Evolutionary conservation across 1,140 invertebrate genomes (phyloP).

Genomic region (Lasioglossum albipes): DNA sequence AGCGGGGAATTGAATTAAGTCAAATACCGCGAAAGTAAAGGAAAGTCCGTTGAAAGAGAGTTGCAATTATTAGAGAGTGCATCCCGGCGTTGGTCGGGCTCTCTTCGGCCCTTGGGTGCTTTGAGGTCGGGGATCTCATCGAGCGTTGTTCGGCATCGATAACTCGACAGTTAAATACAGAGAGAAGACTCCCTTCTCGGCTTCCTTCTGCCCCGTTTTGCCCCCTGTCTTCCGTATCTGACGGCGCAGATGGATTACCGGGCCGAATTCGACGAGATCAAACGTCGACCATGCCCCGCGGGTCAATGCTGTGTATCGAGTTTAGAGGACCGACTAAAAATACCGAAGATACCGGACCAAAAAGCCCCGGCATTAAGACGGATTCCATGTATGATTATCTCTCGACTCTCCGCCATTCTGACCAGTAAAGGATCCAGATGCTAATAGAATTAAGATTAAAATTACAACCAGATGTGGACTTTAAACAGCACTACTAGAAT

Average conservation of each 20-base stretch:
- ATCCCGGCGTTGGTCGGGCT: conserved; percentile 18
- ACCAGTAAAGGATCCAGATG: no score
- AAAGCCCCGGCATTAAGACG: conserved; percentile 15
- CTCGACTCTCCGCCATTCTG: not conserved
- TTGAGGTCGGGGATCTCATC: conserved; percentile 42
- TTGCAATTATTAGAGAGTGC: conserved; percentile 51
- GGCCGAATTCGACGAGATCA: conserved; percentile 45
- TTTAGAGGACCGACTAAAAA: conserved; percentile 9
- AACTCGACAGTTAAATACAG: conserved; percentile 51
- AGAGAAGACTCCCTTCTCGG: conserved; percentile 34
- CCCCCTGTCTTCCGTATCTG: conserved; percentile 28
- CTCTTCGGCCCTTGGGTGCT: conserved; percentile 16
- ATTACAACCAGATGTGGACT: no score
- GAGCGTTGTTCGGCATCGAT: conserved; percentile 46
- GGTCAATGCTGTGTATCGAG: conserved; percentile 38
- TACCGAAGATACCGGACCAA: conserved; percentile 23
- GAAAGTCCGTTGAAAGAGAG: not conserved
- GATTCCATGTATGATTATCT: conserved; percentile 17
- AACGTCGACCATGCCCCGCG: conserved; percentile 28
- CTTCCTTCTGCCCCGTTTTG: conserved; percentile 28
- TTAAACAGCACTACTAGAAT: no score
- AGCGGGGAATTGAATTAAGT: conserved; percentile 3
- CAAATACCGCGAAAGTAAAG: conserved; percentile 3
- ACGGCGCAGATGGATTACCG: conserved; percentile 40
- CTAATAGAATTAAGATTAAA: no score